Evolutionary conservation across 2,797 vertebrate genomes (phyloP), one percentile per base, ranked within the genome.

Genomic region (Pampus argenteus): DNA sequence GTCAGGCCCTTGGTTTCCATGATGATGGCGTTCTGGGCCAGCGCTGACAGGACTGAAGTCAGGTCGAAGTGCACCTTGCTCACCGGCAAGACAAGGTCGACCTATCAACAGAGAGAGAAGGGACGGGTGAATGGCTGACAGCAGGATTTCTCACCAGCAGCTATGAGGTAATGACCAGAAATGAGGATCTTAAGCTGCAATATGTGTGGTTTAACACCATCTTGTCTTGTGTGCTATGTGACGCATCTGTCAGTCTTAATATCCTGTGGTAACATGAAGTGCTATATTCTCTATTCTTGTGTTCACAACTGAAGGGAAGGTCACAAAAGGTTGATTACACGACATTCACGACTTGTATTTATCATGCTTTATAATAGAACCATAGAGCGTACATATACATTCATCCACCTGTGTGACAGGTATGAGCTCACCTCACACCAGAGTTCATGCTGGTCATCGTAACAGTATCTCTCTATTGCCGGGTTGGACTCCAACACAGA

Each of bases 11-110:
- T 95, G 56, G 96, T 97, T 54, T 98, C 95, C 11, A 96, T 93
- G 78, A 99, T 83, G 3, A 99, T 84, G 0, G 95, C 86, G 2
- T 83, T 94, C 13, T 94, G 95, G 1, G 97, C 95, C 54, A 97
- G 83, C 0, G 93, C 77, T 0, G 82, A 84, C 3, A 98, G 84
- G 25, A 99, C 80, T 0, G 97, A 96, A 2, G 95, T 96, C 52
- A 99, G 77, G 85, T 99, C 98, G 0, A 99, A 97, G 91, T 96
- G 96, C 36, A 96, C 93, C 71, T 96, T 97, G 85, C 87, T 95
- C 72, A 98, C 67, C 0, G 97, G 97, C 11, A 99, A 86, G 0
- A 86, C 91, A 78, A 99, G 11, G 0, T 95, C 94, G 2, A 99
- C 92, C 98, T 99, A 22, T 1, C 2, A 40, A 58, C 2, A 2